These are phyloP conservation scores for Psittacara wagleri DNA, from an alignment of 2,113 vertebrate species.

Conservation along the genomic window DNA sequence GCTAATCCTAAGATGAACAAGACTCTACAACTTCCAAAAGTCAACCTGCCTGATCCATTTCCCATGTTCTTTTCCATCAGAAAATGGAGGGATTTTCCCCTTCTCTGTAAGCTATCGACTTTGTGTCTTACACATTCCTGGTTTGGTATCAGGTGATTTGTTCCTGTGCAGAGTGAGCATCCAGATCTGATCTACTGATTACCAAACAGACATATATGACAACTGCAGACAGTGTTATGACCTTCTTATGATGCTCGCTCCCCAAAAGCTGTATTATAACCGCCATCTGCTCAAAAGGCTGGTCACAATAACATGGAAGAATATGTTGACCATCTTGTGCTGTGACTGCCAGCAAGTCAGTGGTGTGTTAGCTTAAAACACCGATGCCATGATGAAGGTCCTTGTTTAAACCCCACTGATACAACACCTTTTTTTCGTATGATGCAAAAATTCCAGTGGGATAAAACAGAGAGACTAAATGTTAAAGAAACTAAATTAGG, in stretches of 20 bases:
- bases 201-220: not conserved
- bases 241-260: not conserved
- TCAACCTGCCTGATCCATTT: not conserved
- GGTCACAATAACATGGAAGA: not conserved
- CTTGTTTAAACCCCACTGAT: not conserved
- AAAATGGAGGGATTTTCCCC: not conserved
- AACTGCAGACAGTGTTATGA: not conserved
- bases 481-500: not conserved
- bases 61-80: not conserved
- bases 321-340: not conserved
- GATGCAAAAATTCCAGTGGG: not conserved
- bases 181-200: not conserved
- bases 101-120: not conserved
- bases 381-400: not conserved
- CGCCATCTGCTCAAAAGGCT: not conserved
- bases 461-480: not conserved
- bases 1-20: not conserved
- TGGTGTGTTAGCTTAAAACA: not conserved
- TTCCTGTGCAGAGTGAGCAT: not conserved
- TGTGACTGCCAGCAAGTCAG: not conserved
- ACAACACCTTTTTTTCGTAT: not conserved
- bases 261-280: not conserved
- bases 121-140: not conserved
- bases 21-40: not conserved
- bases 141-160: not conserved